Evolutionary conservation across 2,888 invertebrate genomes (phyloP).

Genomic region (Pseudococcus viburni): DNA sequence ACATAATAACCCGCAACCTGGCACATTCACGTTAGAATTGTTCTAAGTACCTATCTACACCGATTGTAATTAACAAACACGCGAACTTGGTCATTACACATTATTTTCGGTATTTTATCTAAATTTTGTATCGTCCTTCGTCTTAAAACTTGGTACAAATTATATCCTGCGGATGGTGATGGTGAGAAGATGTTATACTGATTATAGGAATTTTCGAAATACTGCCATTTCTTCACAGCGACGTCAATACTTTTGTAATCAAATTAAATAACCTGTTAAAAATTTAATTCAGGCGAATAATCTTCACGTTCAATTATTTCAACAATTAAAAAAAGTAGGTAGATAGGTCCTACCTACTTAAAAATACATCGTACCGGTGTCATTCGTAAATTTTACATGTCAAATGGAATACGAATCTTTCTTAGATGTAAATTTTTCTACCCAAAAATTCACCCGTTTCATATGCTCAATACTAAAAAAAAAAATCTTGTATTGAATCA

Average conservation of each 20-base stretch:
- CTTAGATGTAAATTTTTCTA: background rate
- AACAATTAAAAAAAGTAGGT: conserved; percentile 47
- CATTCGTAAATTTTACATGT: background rate
- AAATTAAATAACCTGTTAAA: conserved; percentile 51
- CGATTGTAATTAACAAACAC: conserved; percentile 34
- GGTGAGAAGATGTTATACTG: conserved; percentile 43
- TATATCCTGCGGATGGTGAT: conserved; percentile 51
- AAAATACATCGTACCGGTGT: background rate
- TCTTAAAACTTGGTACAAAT: conserved; percentile 28
- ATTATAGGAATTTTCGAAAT: conserved; percentile 43
- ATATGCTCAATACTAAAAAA: background rate
- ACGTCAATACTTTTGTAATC: conserved; percentile 44
- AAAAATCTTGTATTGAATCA: background rate
- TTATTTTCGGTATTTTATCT: conserved; percentile 49
- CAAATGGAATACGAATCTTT: background rate
- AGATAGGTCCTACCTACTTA: conserved; percentile 23
- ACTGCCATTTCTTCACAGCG: background rate
- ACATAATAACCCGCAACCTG: background rate
- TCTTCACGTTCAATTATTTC: conserved; percentile 24
- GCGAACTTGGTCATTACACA: background rate
- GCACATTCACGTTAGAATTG: conserved; percentile 1
- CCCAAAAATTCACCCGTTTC: background rate
- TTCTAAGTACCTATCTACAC: background rate
- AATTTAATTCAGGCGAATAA: background rate
- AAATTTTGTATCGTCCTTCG: conserved; percentile 12